phyloP scores from a whole-genome alignment of 2,113 vertebrate species.

The Guaruba guarouba region DNA sequence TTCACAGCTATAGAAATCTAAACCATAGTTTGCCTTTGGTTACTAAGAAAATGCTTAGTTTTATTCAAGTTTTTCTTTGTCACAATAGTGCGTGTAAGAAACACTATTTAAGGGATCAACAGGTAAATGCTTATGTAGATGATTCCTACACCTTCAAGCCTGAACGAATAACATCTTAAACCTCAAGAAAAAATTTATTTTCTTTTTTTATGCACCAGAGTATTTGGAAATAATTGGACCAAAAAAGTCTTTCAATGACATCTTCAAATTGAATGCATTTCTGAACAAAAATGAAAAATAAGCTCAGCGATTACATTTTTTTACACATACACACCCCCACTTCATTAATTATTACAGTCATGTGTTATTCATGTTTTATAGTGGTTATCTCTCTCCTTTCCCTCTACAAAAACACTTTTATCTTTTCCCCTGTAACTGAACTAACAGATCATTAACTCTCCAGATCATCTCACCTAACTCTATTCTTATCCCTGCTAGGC shows the following conservation, averaged over 20 bases:
- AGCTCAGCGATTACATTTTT: not conserved
- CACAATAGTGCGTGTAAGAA: not conserved
- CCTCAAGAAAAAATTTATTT: not conserved
- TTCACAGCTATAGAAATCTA: not conserved
- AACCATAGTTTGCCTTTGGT: not conserved
- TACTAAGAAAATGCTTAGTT: not conserved
- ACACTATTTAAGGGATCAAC: not conserved
- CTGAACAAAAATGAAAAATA: not conserved
- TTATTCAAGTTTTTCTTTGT: not conserved
- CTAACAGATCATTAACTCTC: not conserved
- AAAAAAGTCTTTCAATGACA: not conserved
- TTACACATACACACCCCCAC: not conserved
- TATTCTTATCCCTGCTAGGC: not conserved
- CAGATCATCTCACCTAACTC: not conserved
- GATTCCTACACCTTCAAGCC: not conserved
- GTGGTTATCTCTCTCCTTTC: not conserved
- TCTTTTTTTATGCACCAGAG: not conserved
- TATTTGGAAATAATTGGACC: not conserved
- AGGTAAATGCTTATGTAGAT: not conserved
- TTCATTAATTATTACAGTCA: slow-evolving; percentile 24
- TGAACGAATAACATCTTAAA: not conserved
- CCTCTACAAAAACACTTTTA: not conserved
- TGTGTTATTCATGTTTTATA: not conserved
- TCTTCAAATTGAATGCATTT: not conserved
- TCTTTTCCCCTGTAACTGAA: not conserved